Evolutionary conservation across 2,888 invertebrate species (phyloP), one percentile per base, ranked within the genome.

Genomic region (Deroplatys truncata): DNA sequence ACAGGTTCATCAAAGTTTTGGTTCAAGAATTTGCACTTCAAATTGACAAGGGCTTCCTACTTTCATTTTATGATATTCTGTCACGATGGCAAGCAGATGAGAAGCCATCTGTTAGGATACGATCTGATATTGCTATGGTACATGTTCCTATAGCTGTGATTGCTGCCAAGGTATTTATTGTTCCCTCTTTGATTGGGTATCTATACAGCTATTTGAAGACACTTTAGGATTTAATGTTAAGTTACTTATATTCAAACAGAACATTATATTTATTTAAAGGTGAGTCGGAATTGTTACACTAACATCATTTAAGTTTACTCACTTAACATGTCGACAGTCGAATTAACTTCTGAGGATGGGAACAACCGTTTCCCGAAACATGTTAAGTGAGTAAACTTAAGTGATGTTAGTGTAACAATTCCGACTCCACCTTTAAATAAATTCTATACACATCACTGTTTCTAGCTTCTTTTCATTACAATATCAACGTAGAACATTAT

Each of bases 21-120:
- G 92, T 97, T 0, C 96, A 96, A 91, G 96, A 97, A 92, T 96
- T 96, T 92, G 95, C 95, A 91, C 93, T 97, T 31, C 96, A 96
- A 92, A 93, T 97, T 83, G 97, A 97, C 92, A 95, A 96, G 91
- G 96, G 96, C 85, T 96, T 97, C 91, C 95, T 91, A 93, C 94
- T 94, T 88, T 95, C 96, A 83, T 93, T 96, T 13, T 95, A 95
- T 90, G 95, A 96, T 92, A 94, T 96, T 49, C 92, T 96, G 87
- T 95, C 95, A 89, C 94, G 95, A 91, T 95, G 95, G 93, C 94
- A 95, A 91, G 93, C 94, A 49, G 94, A 95, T 90, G 95, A 95
- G 91, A 94, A 95, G 90, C 95, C 95, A 9, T 95, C 95, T 43
- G 94, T 95, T 0, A 94, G 95, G 88, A 92, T 95, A n/a, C 92